Evolutionary conservation across 2,113 vertebrate genomes (phyloP).

Genomic region (Leptosomus discolor): DNA sequence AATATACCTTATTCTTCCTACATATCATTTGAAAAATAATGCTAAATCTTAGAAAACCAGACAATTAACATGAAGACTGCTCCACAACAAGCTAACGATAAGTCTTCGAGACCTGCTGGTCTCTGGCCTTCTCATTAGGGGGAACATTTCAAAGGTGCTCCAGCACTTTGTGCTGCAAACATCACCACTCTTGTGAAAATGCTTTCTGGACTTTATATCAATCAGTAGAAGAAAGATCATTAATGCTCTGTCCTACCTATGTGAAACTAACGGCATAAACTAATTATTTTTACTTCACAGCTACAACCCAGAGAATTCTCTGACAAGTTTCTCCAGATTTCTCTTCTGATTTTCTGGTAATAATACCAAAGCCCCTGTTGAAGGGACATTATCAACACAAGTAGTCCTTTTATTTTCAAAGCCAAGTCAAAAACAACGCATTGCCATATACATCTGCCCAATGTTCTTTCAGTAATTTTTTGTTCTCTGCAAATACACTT

Average conservation of each 20-base stretch:
- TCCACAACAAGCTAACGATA: neutral
- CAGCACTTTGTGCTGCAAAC: neutral
- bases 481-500: neutral
- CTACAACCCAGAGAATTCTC: neutral
- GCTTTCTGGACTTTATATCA: neutral
- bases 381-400: neutral
- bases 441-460: neutral
- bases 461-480: neutral
- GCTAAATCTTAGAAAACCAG: neutral
- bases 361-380: neutral
- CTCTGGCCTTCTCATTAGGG: neutral
- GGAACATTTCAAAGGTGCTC: neutral
- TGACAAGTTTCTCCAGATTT: neutral
- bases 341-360: neutral
- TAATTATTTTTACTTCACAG: neutral
- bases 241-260: neutral
- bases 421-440: neutral
- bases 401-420: neutral
- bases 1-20: neutral
- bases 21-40: neutral
- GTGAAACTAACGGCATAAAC: neutral
- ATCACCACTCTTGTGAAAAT: neutral
- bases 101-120: neutral
- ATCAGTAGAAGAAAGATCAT: neutral
- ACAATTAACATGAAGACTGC: neutral